Percentiles rank a stretch among this genome's conserved stretches.
phyloP scores from a whole-genome alignment of 2,113 vertebrate genomes.

The Tyrannus savana region DNA sequence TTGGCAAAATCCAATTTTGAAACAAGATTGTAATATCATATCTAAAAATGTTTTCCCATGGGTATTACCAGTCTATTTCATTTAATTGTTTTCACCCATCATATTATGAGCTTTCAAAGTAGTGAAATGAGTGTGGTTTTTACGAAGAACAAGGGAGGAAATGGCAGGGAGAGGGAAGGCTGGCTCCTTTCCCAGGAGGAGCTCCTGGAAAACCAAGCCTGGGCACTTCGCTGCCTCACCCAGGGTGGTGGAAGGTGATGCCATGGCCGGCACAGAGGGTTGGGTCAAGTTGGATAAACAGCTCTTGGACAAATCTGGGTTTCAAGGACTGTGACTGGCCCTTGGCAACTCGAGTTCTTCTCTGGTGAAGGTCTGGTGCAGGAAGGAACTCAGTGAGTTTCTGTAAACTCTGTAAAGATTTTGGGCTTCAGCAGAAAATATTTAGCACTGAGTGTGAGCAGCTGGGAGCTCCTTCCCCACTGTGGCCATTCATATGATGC shows the following conservation, averaged over 20 bases:
- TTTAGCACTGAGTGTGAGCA: neutral
- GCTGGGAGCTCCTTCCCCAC: neutral
- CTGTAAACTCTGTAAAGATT: neutral
- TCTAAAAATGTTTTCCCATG: slow-evolving; percentile 68
- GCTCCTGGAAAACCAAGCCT: neutral
- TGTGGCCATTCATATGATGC: accelerated
- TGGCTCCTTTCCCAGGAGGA: neutral
- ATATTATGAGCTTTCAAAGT: slow-evolving; percentile 7
- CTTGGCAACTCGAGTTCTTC: neutral
- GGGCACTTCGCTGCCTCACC: neutral
- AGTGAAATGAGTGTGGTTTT: slow-evolving; percentile 22
- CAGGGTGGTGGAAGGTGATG: accelerated
- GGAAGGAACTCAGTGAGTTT: neutral
- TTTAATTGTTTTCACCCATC: slow-evolving; percentile 67
- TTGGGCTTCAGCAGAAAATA: slow-evolving; percentile 28
- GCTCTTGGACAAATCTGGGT: neutral
- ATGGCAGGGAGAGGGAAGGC: neutral
- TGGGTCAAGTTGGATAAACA: neutral
- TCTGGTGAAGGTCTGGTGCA: neutral
- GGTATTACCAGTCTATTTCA: slow-evolving; percentile 54
- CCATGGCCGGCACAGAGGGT: neutral
- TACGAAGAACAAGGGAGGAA: neutral
- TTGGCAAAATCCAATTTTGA: slow-evolving; percentile 69
- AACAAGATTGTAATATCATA: slow-evolving; percentile 56
- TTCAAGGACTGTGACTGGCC: neutral